Percentiles rank a stretch among this genome's conserved stretches.
These are phyloP conservation scores for Nasonia giraulti DNA, from an alignment of 1,140 invertebrate genomes.

Conservation along the genomic window DNA sequence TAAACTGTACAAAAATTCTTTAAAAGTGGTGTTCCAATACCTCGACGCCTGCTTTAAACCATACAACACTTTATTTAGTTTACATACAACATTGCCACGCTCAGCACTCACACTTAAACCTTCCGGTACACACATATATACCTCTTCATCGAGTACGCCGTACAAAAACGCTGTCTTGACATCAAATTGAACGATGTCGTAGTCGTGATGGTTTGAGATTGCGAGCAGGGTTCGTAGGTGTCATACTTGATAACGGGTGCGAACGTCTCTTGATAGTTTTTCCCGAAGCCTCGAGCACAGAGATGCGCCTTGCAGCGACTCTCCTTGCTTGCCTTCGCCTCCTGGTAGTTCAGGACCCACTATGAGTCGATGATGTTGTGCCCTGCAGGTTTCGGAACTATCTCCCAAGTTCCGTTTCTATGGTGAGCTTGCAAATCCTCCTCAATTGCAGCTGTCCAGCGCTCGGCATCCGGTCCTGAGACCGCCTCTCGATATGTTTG, in stretches of 20 bases:
- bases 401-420: slow-evolving; percentile 63
- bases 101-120: slow-evolving; percentile 49
- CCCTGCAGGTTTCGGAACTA: slow-evolving; percentile 51
- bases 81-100: slow-evolving; percentile 40
- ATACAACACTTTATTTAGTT: slow-evolving; percentile 58
- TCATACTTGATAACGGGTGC: slow-evolving; percentile 51
- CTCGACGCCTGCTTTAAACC: slow-evolving; percentile 55
- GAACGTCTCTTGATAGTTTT: slow-evolving; percentile 53
- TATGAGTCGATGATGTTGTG: slow-evolving; percentile 56
- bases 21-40: slow-evolving; percentile 38
- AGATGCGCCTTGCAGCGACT: slow-evolving; percentile 58
- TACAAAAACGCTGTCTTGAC: slow-evolving; percentile 67
- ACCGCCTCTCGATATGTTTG: slow-evolving; percentile 49
- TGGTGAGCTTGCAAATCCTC: slow-evolving; percentile 61
- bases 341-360: slow-evolving; percentile 59
- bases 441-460: slow-evolving; percentile 61
- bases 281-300: slow-evolving; percentile 57
- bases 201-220: slow-evolving; percentile 54
- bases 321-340: background rate
- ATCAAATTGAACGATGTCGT: slow-evolving; percentile 63
- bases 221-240: slow-evolving; percentile 60
- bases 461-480: slow-evolving; percentile 43
- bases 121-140: slow-evolving; percentile 64
- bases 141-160: slow-evolving; percentile 62
- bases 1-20: background rate